Conservation (phyloP, 1,140 invertebrate genomes). For the Drosophila dunni region DNA sequence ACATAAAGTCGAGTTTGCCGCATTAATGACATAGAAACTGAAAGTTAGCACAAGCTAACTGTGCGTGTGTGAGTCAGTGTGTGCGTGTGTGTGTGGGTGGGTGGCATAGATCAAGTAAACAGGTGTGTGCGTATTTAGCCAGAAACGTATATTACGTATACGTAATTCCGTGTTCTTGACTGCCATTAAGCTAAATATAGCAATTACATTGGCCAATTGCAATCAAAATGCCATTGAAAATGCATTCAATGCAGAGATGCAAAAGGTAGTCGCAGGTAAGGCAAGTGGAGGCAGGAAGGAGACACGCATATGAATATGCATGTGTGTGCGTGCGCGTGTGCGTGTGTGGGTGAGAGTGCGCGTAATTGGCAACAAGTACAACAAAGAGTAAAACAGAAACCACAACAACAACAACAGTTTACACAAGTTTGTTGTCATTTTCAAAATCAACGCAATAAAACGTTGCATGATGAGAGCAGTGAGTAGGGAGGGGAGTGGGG, state of each 20-base stretch:
- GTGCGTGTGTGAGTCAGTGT: constrained; percentile 19
- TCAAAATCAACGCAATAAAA: constrained; percentile 66
- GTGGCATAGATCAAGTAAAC: constrained; percentile 13
- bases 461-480: constrained; percentile 8
- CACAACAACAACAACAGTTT: constrained; percentile 34
- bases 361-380: constrained; percentile 37
- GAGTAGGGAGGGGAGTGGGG: not conserved
- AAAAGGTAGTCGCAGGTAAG: not conserved
- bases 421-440: constrained; percentile 63
- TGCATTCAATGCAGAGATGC: constrained; percentile 64
- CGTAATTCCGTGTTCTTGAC: constrained; percentile 68
- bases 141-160: constrained; percentile 38
- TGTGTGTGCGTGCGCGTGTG: constrained; percentile 15
- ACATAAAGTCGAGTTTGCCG: constrained; percentile 55
- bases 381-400: constrained; percentile 2
- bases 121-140: not conserved
- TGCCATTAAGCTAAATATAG: constrained; percentile 79
- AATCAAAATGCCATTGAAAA: constrained; percentile 81
- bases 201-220: constrained; percentile 77
- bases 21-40: constrained; percentile 69
- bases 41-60: constrained; percentile 52
- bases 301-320: constrained; percentile 24
- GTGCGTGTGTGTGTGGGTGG: not conserved
- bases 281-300: not conserved
- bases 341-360: constrained; percentile 34